Percentiles rank a stretch among this genome's conserved stretches.
Conservation (phyloP, 2,888 invertebrate species). For the Argyresthia goedartella region DNA sequence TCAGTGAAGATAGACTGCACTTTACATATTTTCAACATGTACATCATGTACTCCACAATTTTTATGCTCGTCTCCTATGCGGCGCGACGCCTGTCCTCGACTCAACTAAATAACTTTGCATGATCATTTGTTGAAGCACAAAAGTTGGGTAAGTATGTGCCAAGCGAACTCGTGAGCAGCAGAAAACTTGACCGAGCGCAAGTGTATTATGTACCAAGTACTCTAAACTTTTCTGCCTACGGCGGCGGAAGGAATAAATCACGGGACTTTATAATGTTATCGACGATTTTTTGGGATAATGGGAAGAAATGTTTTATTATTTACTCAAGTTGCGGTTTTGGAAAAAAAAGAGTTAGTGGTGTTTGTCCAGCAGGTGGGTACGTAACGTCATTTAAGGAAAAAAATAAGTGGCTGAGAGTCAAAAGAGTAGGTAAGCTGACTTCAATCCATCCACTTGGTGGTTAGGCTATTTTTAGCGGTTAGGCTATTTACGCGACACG, state of each 20-base stretch:
- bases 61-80: conserved; percentile 13
- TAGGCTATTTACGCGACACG: too few relatives aligned
- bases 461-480: too few relatives aligned
- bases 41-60: not conserved
- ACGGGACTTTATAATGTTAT: too few relatives aligned
- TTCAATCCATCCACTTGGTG: too few relatives aligned
- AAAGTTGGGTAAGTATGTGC: not conserved
- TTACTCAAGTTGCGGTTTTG: too few relatives aligned
- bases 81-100: not conserved
- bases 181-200: not conserved
- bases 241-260: not conserved
- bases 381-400: too few relatives aligned
- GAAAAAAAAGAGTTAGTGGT: too few relatives aligned
- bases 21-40: conserved; percentile 5
- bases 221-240: not conserved
- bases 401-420: too few relatives aligned
- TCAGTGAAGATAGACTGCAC: not conserved
- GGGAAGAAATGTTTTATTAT: too few relatives aligned
- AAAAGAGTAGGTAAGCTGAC: too few relatives aligned
- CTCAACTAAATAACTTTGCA: conserved; percentile 5
- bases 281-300: too few relatives aligned
- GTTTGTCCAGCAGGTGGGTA: too few relatives aligned
- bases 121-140: conserved; percentile 3
- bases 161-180: not conserved
- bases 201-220: not conserved